These are phyloP conservation scores for Ctenicera cuprea DNA, from an alignment of 2,888 invertebrate species.

Conservation along the genomic window DNA sequence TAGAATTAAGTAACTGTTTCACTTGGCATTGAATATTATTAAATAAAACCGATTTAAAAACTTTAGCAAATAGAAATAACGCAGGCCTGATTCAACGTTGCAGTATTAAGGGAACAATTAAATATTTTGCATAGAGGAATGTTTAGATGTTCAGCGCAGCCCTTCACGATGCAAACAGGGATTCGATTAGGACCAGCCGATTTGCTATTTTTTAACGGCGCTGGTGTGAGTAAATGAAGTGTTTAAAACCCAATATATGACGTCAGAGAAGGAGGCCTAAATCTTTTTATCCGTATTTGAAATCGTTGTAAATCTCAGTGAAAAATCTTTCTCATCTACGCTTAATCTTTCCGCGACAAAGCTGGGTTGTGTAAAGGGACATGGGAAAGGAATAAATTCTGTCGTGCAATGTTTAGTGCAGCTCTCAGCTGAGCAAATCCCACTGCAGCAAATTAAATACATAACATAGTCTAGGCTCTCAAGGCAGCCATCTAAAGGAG, in stretches of 20 bases:
- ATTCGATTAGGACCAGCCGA: no score
- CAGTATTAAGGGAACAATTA: no score
- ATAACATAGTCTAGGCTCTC: conserved; percentile 58
- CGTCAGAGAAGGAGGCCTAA: not conserved
- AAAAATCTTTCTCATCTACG: conserved; percentile 26
- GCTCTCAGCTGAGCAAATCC: conserved; percentile 58
- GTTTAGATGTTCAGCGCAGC: no score
- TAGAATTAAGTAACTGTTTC: no score
- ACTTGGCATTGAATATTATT: no score
- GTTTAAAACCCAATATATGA: not conserved
- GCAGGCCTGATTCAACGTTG: no score
- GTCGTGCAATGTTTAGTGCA: conserved; percentile 48
- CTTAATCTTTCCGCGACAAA: conserved; percentile 15
- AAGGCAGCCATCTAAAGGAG: conserved; percentile 59
- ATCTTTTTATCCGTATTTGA: conserved; percentile 16
- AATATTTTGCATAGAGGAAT: no score
- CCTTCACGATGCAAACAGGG: no score
- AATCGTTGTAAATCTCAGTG: conserved; percentile 24
- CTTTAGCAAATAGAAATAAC: no score
- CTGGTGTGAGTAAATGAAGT: not conserved
- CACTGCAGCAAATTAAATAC: conserved; percentile 62
- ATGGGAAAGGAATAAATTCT: conserved; percentile 39
- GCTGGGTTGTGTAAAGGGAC: conserved; percentile 28
- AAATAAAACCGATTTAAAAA: no score
- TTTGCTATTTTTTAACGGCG: no score